A percentile compares a stretch with the other conserved stretches of the same genome.
Conservation (phyloP, 2,888 invertebrate genomes). For the Leucophenga montana region DNA sequence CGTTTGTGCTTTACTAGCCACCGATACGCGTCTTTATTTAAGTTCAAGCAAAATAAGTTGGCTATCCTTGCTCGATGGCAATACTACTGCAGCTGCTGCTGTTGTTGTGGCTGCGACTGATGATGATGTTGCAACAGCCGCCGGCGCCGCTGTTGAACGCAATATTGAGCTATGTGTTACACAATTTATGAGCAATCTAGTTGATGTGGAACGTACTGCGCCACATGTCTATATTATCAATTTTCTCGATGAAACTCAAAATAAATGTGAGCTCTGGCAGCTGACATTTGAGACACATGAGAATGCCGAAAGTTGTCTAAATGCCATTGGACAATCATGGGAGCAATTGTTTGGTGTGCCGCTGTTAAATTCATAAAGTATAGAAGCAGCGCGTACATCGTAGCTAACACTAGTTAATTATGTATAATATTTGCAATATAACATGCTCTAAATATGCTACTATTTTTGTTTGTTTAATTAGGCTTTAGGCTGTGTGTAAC, state of each 20-base stretch:
- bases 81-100: background rate
- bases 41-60: slow-evolving; percentile 73
- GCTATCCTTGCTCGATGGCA: slow-evolving; percentile 69
- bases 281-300: slow-evolving; percentile 73
- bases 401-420: background rate
- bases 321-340: slow-evolving; percentile 75
- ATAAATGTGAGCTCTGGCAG: slow-evolving; percentile 74
- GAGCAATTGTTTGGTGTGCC: slow-evolving; percentile 76
- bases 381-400: no score
- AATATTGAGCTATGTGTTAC: slow-evolving; percentile 65
- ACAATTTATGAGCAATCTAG: slow-evolving; percentile 75
- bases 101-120: no score
- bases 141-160: slow-evolving; percentile 9
- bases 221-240: slow-evolving; percentile 72
- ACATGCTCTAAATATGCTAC: background rate
- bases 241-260: slow-evolving; percentile 75
- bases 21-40: slow-evolving; percentile 73
- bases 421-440: background rate
- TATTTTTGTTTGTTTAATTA: background rate
- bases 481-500: background rate
- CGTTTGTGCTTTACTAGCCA: slow-evolving; percentile 68
- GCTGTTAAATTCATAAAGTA: slow-evolving; percentile 55
- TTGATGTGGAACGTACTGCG: slow-evolving; percentile 73
- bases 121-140: background rate
- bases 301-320: slow-evolving; percentile 74